Conservation (phyloP, 1,140 invertebrate genomes). For the Parapsyche elsis region DNA sequence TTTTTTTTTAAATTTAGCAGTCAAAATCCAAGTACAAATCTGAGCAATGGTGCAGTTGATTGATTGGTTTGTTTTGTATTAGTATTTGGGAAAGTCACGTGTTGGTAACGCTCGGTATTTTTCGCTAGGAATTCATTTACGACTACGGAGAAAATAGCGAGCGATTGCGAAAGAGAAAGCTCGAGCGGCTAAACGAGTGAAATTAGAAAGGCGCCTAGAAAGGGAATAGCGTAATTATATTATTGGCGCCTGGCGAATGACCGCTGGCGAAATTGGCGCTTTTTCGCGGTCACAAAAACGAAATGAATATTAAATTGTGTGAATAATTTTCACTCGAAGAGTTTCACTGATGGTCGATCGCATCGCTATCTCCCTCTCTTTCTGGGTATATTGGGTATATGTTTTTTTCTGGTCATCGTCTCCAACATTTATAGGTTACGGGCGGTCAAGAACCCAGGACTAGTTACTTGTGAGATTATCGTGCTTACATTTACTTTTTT, state of each 20-base stretch:
- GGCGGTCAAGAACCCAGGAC: constrained; percentile 52
- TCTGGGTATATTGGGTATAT: neutral
- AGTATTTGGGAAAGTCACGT: too few species aligned
- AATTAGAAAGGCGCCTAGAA: constrained; percentile 22
- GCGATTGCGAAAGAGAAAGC: constrained; percentile 3
- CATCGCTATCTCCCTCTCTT: neutral
- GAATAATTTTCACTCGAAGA: neutral
- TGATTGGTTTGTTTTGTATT: too few species aligned
- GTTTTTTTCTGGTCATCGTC: constrained; percentile 36
- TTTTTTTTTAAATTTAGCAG: too few species aligned
- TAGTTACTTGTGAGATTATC: constrained; percentile 44
- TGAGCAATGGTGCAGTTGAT: too few species aligned
- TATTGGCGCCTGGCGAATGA: too few species aligned
- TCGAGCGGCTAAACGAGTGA: neutral
- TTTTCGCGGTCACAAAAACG: neutral
- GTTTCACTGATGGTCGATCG: neutral
- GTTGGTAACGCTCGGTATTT: too few species aligned
- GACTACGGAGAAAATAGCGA: neutral
- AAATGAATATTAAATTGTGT: too few species aligned
- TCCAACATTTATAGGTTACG: constrained; percentile 53
- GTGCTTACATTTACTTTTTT: constrained; percentile 40
- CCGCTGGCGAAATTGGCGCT: too few species aligned
- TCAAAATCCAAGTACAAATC: too few species aligned
- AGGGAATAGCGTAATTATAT: neutral
- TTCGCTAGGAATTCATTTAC: neutral